Percentiles rank a stretch among this genome's conserved stretches.
Evolutionary conservation across 2,888 invertebrate species (phyloP).

Genomic region (Lithophane socia): DNA sequence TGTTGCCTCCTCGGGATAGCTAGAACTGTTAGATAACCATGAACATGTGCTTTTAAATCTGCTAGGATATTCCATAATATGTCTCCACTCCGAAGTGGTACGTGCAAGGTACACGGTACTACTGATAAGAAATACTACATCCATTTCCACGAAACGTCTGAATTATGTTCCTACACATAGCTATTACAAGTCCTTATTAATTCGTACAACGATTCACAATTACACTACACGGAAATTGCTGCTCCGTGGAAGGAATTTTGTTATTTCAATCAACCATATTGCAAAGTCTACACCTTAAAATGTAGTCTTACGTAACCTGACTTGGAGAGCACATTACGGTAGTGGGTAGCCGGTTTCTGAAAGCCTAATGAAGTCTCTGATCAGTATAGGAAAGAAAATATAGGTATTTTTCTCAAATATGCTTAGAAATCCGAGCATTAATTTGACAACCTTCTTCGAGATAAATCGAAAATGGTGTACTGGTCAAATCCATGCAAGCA

Average conservation of each 20-base stretch:
- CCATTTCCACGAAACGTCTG: conserved; percentile 6
- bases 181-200: conserved; percentile 19
- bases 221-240: conserved; percentile 24
- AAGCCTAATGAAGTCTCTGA: too few relatives aligned
- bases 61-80: conserved; percentile 2
- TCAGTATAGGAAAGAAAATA: too few relatives aligned
- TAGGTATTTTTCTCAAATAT: too few relatives aligned
- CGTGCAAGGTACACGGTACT: not conserved
- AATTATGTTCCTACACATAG: conserved; percentile 9
- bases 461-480: too few relatives aligned
- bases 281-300: not conserved
- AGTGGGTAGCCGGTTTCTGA: too few relatives aligned
- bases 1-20: not conserved
- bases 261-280: conserved; percentile 17
- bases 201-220: conserved; percentile 35
- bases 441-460: too few relatives aligned
- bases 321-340: not conserved
- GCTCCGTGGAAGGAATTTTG: conserved; percentile 23
- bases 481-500: too few relatives aligned
- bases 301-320: not conserved
- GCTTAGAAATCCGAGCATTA: too few relatives aligned
- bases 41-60: not conserved
- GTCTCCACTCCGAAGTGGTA: not conserved
- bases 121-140: conserved; percentile 25
- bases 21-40: not conserved